Evolutionary conservation across 2,888 invertebrate genomes (phyloP).

Genomic region (Kryphioiulus occultus): DNA sequence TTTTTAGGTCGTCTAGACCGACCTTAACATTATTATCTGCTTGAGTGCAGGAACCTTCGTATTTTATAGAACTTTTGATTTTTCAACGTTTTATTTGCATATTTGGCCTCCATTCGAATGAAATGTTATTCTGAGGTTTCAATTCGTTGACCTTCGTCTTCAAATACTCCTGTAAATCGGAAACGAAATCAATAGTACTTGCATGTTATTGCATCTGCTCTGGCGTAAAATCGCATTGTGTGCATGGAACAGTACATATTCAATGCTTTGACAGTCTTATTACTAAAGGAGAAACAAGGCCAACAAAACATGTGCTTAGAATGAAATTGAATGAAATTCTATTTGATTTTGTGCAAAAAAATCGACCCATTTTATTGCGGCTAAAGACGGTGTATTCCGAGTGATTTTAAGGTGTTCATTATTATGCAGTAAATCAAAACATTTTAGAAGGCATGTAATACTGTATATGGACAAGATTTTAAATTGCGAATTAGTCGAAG

Average conservation of each 20-base stretch:
- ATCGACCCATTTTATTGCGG: too few relatives aligned
- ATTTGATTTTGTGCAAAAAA: too few relatives aligned
- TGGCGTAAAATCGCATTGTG: background rate
- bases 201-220: background rate
- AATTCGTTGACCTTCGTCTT: background rate
- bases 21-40: constrained; percentile 39
- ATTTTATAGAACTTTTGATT: constrained; percentile 1
- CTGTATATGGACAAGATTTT: too few relatives aligned
- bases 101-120: background rate
- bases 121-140: background rate
- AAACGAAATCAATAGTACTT: background rate
- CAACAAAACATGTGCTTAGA: background rate
- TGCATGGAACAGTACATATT: too few relatives aligned
- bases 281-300: background rate
- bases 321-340: too few relatives aligned
- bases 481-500: too few relatives aligned
- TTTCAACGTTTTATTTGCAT: background rate
- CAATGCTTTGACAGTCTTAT: background rate
- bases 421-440: too few relatives aligned
- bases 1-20: constrained; percentile 28
- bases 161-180: too few relatives aligned
- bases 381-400: too few relatives aligned
- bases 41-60: constrained; percentile 27
- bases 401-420: too few relatives aligned
- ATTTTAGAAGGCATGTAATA: too few relatives aligned